Percentiles rank a stretch among this genome's conserved stretches.
Evolutionary conservation across 2,888 invertebrate species (phyloP).

Genomic region (Portevinia maculata): DNA sequence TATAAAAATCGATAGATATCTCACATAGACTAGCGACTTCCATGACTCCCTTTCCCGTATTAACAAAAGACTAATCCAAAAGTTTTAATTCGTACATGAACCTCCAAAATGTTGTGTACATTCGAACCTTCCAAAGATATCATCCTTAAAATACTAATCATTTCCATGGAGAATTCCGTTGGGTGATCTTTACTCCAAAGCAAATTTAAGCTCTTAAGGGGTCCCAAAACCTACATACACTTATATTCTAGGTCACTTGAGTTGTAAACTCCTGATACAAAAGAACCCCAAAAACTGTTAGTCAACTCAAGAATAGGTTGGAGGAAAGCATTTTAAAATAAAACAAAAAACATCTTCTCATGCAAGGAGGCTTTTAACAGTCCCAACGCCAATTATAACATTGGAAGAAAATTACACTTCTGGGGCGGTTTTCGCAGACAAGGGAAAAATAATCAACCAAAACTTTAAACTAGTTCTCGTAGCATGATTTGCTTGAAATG

Average conservation of each 20-base stretch:
- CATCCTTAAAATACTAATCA: not conserved
- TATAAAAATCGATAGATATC: too few species aligned
- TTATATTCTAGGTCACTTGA: constrained; percentile 28
- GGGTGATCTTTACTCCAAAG: not conserved
- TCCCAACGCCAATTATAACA: constrained; percentile 43
- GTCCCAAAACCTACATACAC: constrained; percentile 31
- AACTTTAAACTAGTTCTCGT: constrained; percentile 25
- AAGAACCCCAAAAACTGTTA: constrained; percentile 22
- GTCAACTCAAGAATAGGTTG: constrained; percentile 12
- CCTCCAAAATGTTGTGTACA: not conserved
- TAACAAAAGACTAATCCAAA: not conserved
- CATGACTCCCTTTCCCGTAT: not conserved
- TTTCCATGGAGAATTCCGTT: constrained; percentile 17
- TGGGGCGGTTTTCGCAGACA: constrained; percentile 20
- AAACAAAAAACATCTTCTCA: constrained; percentile 23
- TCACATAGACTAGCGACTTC: too few species aligned
- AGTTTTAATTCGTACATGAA: too few species aligned
- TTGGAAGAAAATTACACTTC: constrained; percentile 29
- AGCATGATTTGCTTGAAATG: not conserved
- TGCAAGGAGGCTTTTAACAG: constrained; percentile 16
- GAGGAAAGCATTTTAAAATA: not conserved
- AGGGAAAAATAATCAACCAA: constrained; percentile 8
- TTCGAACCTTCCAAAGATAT: not conserved
- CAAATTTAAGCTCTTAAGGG: constrained; percentile 39
- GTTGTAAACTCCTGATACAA: constrained; percentile 19